These are phyloP conservation scores for Ceuthmochares aereus DNA, from an alignment of 2,113 vertebrate species.

Conservation along the genomic window DNA sequence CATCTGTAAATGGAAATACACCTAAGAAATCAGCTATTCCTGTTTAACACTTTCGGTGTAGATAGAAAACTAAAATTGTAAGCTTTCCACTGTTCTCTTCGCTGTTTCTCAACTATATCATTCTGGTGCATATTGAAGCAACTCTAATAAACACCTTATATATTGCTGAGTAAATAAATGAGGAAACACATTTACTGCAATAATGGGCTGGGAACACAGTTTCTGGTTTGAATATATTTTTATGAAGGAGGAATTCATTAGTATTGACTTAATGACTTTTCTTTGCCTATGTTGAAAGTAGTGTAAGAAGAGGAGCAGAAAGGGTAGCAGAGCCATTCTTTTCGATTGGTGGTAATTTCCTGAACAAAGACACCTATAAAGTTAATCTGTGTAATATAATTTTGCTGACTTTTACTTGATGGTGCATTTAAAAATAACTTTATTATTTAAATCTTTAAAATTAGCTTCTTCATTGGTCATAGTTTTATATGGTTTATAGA, in stretches of 20 bases:
- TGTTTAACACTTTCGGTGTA: background rate
- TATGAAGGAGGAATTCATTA: conserved; percentile 52
- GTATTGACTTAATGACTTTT: background rate
- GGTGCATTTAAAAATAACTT: background rate
- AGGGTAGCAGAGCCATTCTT: background rate
- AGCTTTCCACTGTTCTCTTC: background rate
- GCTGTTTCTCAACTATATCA: background rate
- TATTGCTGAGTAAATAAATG: conserved; percentile 17
- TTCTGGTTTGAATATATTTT: conserved; percentile 44
- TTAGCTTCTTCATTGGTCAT: background rate
- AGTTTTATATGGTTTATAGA: background rate
- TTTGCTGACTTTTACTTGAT: background rate
- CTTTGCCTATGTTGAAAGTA: background rate
- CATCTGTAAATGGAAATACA: background rate
- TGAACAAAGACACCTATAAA: background rate
- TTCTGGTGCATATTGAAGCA: background rate
- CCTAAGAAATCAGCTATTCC: background rate
- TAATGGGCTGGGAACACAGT: conserved; percentile 22
- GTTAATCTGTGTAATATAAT: background rate
- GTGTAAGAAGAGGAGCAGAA: background rate
- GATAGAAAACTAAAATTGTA: background rate
- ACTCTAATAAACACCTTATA: background rate
- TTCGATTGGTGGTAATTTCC: background rate
- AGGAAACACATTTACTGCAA: conserved; percentile 7
- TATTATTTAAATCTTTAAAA: background rate